A percentile compares a stretch with the other conserved stretches of the same genome.
These are phyloP conservation scores for Leucophenga montana DNA, from an alignment of 2,888 invertebrate genomes.

Conservation along the genomic window DNA sequence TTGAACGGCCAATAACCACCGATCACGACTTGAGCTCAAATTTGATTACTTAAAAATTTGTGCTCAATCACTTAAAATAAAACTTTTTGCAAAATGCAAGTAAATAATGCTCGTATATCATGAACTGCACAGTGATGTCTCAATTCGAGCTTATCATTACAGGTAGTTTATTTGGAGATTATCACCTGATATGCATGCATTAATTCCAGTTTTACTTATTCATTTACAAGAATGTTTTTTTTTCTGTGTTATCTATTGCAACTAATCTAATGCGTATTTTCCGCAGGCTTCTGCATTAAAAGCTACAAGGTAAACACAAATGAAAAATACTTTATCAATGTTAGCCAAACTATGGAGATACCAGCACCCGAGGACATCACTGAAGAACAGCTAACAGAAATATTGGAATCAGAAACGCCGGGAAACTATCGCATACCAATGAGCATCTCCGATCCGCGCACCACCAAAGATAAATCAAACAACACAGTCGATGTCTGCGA, in stretches of 20 bases:
- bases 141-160: too few species aligned
- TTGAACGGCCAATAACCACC: too few species aligned
- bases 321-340: constrained; percentile 88
- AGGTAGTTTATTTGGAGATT: too few species aligned
- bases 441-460: constrained; percentile 89
- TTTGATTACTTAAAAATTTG: too few species aligned
- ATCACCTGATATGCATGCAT: too few species aligned
- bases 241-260: background rate
- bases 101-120: too few species aligned
- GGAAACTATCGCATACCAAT: constrained; percentile 87
- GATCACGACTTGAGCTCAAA: too few species aligned
- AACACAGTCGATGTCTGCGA: constrained; percentile 85
- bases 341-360: constrained; percentile 86
- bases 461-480: constrained; percentile 85
- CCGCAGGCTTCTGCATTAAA: constrained; percentile 85
- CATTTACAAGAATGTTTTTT: too few species aligned
- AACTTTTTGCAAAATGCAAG: too few species aligned
- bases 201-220: too few species aligned
- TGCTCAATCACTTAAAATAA: too few species aligned
- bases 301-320: constrained; percentile 78
- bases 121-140: too few species aligned
- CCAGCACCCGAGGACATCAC: constrained; percentile 82
- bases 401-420: constrained; percentile 80
- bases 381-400: constrained; percentile 80
- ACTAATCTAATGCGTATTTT: background rate